Conservation (phyloP, 2,113 vertebrate genomes). For the Ardeotis arabs region DNA sequence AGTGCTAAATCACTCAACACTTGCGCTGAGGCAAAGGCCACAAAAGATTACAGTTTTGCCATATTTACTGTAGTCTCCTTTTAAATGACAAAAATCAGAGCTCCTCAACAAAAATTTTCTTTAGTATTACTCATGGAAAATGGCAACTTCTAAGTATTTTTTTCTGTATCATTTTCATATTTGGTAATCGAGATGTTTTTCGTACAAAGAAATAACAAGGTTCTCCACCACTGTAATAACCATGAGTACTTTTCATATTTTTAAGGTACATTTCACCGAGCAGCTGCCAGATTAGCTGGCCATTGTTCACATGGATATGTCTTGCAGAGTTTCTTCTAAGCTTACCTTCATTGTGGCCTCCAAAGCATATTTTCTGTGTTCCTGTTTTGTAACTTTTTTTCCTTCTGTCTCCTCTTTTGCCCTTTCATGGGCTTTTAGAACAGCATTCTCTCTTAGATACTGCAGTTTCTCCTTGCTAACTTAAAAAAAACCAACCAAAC, state of each 20-base stretch:
- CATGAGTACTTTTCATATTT: not conserved
- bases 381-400: conserved; percentile 74
- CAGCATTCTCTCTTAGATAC: conserved; percentile 80
- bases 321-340: not conserved
- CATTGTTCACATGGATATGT: not conserved
- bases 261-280: not conserved
- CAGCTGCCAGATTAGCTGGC: not conserved
- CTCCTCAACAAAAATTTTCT: not conserved
- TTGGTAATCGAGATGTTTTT: not conserved
- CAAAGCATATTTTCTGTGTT: conserved; percentile 85
- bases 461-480: conserved; percentile 81
- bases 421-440: conserved; percentile 82
- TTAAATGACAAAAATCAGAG: not conserved
- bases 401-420: conserved; percentile 72
- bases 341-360: conserved; percentile 88
- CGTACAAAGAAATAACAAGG: not conserved
- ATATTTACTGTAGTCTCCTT: not conserved
- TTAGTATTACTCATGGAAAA: not conserved
- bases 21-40: not conserved
- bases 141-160: not conserved
- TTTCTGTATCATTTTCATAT: not conserved
- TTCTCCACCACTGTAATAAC: not conserved
- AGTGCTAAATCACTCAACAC: not conserved
- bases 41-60: not conserved
- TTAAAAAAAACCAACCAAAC: conserved; percentile 39